Conservation (phyloP, 2,797 vertebrate species). For the Acanthurus lineatus region DNA sequence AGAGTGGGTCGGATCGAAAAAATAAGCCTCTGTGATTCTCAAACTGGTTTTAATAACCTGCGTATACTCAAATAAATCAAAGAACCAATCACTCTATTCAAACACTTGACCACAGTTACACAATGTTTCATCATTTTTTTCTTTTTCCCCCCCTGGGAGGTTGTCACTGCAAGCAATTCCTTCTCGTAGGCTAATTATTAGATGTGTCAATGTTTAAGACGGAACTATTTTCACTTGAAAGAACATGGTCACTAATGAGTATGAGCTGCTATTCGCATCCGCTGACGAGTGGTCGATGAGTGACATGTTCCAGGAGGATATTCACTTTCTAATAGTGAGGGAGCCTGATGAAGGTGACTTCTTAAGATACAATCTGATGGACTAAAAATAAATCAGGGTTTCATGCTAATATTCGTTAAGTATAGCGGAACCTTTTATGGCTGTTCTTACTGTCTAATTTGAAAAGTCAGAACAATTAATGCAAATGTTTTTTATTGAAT, state of each 20-base stretch:
- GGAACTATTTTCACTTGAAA: conserved; percentile 38
- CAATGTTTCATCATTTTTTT: conserved; percentile 57
- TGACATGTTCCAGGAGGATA: background rate
- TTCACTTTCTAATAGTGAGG: conserved; percentile 1
- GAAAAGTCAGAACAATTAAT: conserved; percentile 31
- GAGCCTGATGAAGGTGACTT: conserved; percentile 11
- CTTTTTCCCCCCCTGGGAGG: conserved; percentile 27
- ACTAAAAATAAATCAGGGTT: conserved; percentile 13
- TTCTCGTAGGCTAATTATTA: conserved; percentile 59
- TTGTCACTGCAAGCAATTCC: conserved; percentile 47
- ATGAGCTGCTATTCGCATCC: conserved; percentile 30
- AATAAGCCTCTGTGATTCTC: conserved; percentile 59
- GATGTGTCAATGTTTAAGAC: conserved; percentile 57
- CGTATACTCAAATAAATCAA: conserved; percentile 68
- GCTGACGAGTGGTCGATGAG: conserved; percentile 20
- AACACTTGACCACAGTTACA: conserved; percentile 73
- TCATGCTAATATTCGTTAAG: conserved; percentile 2
- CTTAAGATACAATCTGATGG: background rate
- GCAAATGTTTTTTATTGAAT: conserved; percentile 18
- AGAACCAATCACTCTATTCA: conserved; percentile 60
- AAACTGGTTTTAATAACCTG: conserved; percentile 66
- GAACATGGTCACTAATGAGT: conserved; percentile 37
- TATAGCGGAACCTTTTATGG: background rate
- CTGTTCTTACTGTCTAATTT: conserved; percentile 24
- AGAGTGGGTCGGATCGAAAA: conserved; percentile 38